These are phyloP conservation scores for Brachyhypopomus occidentalis DNA, from an alignment of 2,113 vertebrate genomes.

Conservation along the genomic window DNA sequence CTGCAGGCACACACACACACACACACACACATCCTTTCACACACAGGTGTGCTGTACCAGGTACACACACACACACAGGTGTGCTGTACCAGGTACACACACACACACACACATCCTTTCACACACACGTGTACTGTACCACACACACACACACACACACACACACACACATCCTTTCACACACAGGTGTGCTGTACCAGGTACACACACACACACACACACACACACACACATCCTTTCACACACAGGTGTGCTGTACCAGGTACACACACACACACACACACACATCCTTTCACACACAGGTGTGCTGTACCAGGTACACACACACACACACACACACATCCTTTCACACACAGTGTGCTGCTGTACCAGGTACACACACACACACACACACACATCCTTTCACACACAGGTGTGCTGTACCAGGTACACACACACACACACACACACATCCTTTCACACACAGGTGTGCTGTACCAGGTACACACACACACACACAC, in stretches of 20 bases:
- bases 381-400: neutral
- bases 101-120: too few relatives aligned
- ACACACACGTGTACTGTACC: too few relatives aligned
- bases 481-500: slow-evolving; percentile 37
- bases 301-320: too few relatives aligned
- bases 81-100: slow-evolving; percentile 74
- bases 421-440: too few relatives aligned
- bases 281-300: slow-evolving; percentile 70
- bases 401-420: too few relatives aligned
- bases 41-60: slow-evolving; percentile 66
- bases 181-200: too few relatives aligned
- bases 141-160: neutral
- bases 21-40: too few relatives aligned
- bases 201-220: too few relatives aligned
- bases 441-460: too few relatives aligned
- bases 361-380: too few relatives aligned
- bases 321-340: slow-evolving; percentile 58
- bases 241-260: slow-evolving; percentile 65
- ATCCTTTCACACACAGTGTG: slow-evolving; percentile 16
- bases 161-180: neutral
- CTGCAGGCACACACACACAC: slow-evolving; percentile 53
- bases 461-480: slow-evolving; percentile 68
- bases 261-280: slow-evolving; percentile 58
- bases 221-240: too few relatives aligned
- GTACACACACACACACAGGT: slow-evolving; percentile 63